Conservation (phyloP, 2,888 invertebrate genomes). For the Acanthosepion pharaonis region DNA sequence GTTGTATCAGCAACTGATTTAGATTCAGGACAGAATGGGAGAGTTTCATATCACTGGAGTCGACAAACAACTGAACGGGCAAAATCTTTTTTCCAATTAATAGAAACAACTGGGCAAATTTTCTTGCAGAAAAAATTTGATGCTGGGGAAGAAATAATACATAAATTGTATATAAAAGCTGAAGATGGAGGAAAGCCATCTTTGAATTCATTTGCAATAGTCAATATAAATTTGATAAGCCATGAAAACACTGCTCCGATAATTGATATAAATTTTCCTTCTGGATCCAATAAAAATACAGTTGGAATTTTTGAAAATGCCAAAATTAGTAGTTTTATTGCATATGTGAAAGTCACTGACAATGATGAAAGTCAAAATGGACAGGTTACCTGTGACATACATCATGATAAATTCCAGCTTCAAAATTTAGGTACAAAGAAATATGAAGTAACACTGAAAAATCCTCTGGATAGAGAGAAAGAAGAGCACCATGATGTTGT, state of each 20-base stretch:
- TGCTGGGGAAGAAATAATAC: not conserved
- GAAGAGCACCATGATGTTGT: not conserved
- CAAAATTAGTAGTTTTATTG: not conserved
- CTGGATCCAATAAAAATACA: not conserved
- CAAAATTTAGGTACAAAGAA: not conserved
- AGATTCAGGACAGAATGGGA: not conserved
- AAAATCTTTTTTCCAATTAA: not conserved
- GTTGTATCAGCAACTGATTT: not conserved
- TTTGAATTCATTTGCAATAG: not conserved
- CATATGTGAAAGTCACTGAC: not conserved
- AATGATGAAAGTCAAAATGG: not conserved
- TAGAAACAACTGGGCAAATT: not conserved
- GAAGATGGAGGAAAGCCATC: not conserved
- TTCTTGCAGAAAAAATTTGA: not conserved
- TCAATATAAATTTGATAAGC: not conserved
- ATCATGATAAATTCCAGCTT: not conserved
- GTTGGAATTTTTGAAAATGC: not conserved
- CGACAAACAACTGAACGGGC: not conserved
- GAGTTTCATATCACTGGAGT: not conserved
- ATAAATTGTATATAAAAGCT: constrained; percentile 20
- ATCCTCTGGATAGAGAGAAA: not conserved
- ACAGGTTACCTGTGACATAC: not conserved
- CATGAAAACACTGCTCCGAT: not conserved
- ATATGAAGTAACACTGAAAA: not conserved
- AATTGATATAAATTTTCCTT: not conserved